These are phyloP conservation scores for Archaeoteleia sp. DNA, from an alignment of 2,888 invertebrate species.

Conservation along the genomic window DNA sequence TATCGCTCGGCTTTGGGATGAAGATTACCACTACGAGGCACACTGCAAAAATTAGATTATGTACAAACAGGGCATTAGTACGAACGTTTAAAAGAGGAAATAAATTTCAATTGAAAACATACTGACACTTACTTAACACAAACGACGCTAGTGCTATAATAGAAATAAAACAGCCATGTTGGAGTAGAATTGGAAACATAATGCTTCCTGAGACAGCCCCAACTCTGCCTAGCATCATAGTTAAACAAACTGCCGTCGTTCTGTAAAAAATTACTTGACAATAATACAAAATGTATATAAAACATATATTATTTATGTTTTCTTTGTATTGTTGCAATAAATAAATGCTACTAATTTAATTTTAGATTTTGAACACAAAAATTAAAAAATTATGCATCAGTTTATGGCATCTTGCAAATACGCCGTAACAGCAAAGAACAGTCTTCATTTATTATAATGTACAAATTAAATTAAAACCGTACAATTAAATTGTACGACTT, in stretches of 20 bases:
- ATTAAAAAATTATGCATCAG: too few relatives aligned
- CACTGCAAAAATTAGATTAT: constrained; percentile 60
- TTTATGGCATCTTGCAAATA: too few relatives aligned
- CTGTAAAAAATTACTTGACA: constrained; percentile 56
- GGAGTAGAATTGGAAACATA: constrained; percentile 69
- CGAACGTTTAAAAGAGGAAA: too few relatives aligned
- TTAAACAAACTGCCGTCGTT: constrained; percentile 71
- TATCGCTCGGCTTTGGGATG: constrained; percentile 56
- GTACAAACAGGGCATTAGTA: too few relatives aligned
- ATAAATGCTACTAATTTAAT: too few relatives aligned
- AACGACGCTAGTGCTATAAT: constrained; percentile 59
- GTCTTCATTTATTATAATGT: too few relatives aligned
- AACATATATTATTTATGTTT: too few relatives aligned
- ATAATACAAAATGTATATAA: background rate
- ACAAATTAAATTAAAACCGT: too few relatives aligned
- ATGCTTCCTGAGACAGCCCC: constrained; percentile 71
- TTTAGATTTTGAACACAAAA: too few relatives aligned
- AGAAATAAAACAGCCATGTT: constrained; percentile 63
- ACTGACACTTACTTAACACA: constrained; percentile 61
- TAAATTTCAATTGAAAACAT: too few relatives aligned
- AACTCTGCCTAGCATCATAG: constrained; percentile 70
- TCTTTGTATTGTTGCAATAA: constrained; percentile 9
- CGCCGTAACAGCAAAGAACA: too few relatives aligned
- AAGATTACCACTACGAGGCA: constrained; percentile 57
- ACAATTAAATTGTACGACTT: too few relatives aligned